Percentiles rank a stretch among this genome's conserved stretches.
Evolutionary conservation across 2,797 vertebrate species (phyloP).

Genomic region (Phylloscopus collybita): DNA sequence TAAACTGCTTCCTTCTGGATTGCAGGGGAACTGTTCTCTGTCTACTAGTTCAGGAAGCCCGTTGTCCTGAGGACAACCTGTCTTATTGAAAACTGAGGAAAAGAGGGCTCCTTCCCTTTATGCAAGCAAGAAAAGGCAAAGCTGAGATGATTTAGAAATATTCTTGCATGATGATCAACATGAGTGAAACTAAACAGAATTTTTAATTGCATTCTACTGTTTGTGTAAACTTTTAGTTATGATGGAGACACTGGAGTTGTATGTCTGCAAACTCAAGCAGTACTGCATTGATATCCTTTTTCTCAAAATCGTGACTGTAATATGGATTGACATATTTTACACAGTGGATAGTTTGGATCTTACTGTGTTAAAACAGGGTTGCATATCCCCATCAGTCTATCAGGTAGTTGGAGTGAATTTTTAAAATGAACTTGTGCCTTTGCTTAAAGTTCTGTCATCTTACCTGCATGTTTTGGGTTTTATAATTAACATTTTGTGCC

Average conservation of each 20-base stretch:
- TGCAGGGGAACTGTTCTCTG: not conserved
- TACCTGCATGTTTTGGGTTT: not conserved
- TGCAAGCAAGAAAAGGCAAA: not conserved
- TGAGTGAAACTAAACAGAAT: not conserved
- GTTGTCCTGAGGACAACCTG: not conserved
- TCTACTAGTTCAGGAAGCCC: not conserved
- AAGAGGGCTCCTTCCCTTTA: not conserved
- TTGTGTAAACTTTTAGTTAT: not conserved
- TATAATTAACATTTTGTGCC: not conserved
- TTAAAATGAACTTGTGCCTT: not conserved
- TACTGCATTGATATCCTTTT: not conserved
- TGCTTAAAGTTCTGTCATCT: not conserved
- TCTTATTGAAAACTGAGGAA: not conserved
- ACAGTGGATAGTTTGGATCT: not conserved
- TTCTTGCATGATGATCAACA: not conserved
- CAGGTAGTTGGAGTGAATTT: not conserved
- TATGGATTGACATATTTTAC: not conserved
- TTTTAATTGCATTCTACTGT: not conserved
- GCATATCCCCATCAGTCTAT: not conserved
- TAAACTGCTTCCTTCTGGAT: not conserved
- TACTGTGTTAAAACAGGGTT: not conserved
- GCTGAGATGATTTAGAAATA: not conserved
- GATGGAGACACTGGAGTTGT: not conserved
- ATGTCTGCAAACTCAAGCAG: not conserved
- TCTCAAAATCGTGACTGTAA: not conserved